These are phyloP conservation scores for Cuculus canorus DNA, from an alignment of 2,797 vertebrate genomes.

Conservation along the genomic window DNA sequence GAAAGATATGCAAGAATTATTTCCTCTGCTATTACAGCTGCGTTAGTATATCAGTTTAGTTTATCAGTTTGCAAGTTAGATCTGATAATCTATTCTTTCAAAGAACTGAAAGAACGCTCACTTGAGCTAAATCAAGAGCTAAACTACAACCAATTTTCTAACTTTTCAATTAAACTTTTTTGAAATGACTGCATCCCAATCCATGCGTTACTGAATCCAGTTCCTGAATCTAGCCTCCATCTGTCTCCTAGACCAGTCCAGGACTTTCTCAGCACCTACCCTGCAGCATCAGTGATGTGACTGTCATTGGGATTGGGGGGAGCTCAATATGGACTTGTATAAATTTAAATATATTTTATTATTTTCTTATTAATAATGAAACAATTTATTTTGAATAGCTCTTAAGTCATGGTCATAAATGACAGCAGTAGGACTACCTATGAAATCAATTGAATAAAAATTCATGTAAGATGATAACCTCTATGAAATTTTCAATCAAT, in stretches of 20 bases:
- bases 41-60: not conserved
- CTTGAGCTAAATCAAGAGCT: no score
- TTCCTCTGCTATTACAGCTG: not conserved
- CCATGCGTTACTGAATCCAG: no score
- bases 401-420: not conserved
- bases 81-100: not conserved
- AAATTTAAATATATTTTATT: no score
- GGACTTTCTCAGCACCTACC: no score
- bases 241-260: no score
- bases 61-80: not conserved
- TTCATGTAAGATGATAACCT: not conserved
- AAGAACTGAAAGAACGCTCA: not conserved
- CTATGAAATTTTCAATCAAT: not conserved
- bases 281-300: no score
- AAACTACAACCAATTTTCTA: no score
- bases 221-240: no score
- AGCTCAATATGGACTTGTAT: no score
- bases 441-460: not conserved
- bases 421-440: not conserved
- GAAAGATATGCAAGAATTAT: not conserved
- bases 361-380: not conserved
- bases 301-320: no score
- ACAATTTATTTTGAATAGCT: not conserved
- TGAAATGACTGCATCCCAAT: no score
- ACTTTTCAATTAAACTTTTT: no score